Conservation (phyloP, 2,113 vertebrate species). For the Gnathonemus echidnorhynchus region DNA sequence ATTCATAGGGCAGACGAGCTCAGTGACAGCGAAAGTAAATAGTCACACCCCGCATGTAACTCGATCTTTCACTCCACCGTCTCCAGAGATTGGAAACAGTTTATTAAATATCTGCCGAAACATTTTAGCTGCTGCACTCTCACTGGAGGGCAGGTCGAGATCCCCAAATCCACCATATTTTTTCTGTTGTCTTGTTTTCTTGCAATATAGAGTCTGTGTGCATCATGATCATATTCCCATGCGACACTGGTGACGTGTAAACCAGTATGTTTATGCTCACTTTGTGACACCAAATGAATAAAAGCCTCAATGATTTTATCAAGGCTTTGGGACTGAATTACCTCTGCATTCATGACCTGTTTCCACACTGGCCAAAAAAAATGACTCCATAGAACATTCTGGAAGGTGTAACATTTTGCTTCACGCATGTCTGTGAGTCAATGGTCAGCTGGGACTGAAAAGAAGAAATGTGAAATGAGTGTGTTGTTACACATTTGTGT, state of each 20-base stretch:
- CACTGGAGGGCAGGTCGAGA: background rate
- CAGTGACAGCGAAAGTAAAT: background rate
- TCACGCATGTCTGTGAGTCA: background rate
- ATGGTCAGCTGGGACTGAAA: background rate
- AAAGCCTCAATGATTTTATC: background rate
- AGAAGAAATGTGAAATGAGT: background rate
- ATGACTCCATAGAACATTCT: background rate
- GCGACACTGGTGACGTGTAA: background rate
- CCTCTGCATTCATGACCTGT: background rate
- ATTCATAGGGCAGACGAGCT: background rate
- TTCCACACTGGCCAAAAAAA: background rate
- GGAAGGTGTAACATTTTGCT: background rate
- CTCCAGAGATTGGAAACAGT: background rate
- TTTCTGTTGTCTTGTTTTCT: background rate
- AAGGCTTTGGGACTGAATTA: background rate
- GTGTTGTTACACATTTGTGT: background rate
- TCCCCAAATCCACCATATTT: background rate
- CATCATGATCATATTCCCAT: background rate
- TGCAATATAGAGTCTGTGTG: background rate
- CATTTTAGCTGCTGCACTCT: background rate
- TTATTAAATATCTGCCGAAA: conserved; percentile 1
- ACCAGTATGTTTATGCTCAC: background rate
- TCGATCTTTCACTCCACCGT: background rate
- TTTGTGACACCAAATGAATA: background rate
- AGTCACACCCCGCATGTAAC: background rate